phyloP scores from a whole-genome alignment of 2,113 vertebrate genomes.

The Cephalopholis sonnerati region DNA sequence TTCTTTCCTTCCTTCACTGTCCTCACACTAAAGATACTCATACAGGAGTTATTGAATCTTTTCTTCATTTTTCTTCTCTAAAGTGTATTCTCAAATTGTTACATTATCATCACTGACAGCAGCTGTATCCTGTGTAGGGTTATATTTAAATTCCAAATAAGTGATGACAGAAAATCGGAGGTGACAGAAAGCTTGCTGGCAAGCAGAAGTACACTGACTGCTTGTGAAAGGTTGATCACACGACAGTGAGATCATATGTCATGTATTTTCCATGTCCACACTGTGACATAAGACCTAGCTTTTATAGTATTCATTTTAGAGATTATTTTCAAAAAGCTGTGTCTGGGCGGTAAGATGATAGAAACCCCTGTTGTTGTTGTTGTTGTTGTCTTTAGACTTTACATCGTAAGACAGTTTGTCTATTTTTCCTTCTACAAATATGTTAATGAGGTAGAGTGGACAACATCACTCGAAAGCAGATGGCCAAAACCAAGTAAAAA shows the following conservation, averaged over 20 bases:
- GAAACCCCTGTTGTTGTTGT: neutral
- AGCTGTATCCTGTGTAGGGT: neutral
- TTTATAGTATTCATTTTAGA: neutral
- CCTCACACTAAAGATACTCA: neutral
- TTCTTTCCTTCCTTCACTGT: neutral
- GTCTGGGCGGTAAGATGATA: neutral
- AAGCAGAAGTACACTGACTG: neutral
- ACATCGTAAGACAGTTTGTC: too few relatives aligned
- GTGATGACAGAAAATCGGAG: neutral
- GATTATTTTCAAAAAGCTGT: neutral
- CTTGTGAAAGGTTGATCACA: neutral
- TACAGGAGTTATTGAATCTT: neutral
- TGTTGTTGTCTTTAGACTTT: too few relatives aligned
- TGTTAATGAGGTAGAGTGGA: too few relatives aligned
- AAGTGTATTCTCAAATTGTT: neutral
- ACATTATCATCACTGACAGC: neutral
- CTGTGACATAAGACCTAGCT: neutral
- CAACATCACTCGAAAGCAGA: too few relatives aligned
- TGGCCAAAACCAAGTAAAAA: too few relatives aligned
- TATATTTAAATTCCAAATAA: neutral
- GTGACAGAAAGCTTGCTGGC: neutral
- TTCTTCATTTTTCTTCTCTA: neutral
- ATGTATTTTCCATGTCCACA: neutral
- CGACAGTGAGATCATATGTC: neutral
- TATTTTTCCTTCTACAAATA: too few relatives aligned